Evolutionary conservation across 2,888 invertebrate genomes (phyloP).

Genomic region (Ischnus inquisitorius): DNA sequence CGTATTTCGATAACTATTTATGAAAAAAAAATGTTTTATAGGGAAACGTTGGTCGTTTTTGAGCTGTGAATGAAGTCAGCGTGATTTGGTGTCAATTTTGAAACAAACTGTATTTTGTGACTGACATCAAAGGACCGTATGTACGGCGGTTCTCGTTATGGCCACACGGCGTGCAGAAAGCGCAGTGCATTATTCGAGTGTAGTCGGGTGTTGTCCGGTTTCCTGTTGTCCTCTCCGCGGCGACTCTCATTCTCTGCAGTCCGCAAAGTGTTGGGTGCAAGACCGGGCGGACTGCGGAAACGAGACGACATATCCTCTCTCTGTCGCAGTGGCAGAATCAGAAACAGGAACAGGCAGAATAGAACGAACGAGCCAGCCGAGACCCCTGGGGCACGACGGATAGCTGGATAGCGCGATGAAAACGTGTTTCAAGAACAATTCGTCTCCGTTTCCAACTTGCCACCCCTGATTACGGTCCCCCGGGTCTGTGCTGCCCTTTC

Average conservation of each 20-base stretch:
- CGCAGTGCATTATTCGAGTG: conserved; percentile 42
- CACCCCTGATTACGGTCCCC: conserved; percentile 62
- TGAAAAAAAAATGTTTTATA: not conserved
- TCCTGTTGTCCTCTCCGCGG: conserved; percentile 50
- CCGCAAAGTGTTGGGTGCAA: conserved; percentile 14
- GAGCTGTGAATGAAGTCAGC: not conserved
- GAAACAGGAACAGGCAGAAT: conserved; percentile 30
- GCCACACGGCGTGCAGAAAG: not conserved
- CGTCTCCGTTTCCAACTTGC: conserved; percentile 67
- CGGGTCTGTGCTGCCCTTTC: conserved; percentile 15
- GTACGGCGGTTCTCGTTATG: not conserved
- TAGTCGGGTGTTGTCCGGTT: conserved; percentile 51
- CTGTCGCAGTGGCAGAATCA: conserved; percentile 5
- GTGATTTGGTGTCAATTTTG: not conserved
- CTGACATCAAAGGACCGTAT: conserved; percentile 3
- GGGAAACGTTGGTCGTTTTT: not conserved
- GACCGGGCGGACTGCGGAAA: conserved; percentile 28
- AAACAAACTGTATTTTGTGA: not conserved
- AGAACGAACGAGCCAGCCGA: conserved; percentile 32
- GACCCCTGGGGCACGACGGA: conserved; percentile 38
- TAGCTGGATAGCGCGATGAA: conserved; percentile 52
- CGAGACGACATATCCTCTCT: conserved; percentile 33
- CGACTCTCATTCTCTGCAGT: conserved; percentile 3
- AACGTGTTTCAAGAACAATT: conserved; percentile 69
- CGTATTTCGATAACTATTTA: not conserved